phyloP scores from a whole-genome alignment of 2,888 invertebrate species.

The Drepanosiphum platanoidis region DNA sequence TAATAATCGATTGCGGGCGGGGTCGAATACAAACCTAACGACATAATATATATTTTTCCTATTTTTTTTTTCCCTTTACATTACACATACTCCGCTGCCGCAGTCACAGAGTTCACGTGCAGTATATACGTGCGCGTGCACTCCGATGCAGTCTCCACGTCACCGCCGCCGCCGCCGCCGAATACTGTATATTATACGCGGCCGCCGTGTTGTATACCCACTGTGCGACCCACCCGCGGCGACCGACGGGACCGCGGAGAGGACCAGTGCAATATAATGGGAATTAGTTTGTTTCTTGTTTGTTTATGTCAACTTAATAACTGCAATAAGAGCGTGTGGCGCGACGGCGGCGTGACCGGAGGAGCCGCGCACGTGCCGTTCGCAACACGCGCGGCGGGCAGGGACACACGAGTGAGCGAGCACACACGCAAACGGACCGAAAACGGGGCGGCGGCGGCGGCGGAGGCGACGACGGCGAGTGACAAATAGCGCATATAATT shows the following conservation, averaged over 20 bases:
- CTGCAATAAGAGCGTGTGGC: conserved; percentile 54
- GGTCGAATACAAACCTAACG: no score
- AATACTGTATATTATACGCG: no score
- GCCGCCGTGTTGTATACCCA: no score
- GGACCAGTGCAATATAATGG: conserved; percentile 57
- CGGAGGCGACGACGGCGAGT: conserved; percentile 12
- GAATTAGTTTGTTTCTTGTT: conserved; percentile 62
- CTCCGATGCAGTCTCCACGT: background rate
- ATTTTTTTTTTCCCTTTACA: no score
- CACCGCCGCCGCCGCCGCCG: background rate
- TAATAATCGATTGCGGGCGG: no score
- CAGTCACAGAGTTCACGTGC: conserved; percentile 21
- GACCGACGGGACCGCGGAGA: background rate
- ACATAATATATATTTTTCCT: no score
- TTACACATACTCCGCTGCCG: background rate
- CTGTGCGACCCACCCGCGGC: conserved; percentile 4
- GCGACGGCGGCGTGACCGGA: conserved; percentile 31
- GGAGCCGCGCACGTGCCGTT: conserved; percentile 56
- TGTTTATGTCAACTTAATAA: conserved; percentile 62
- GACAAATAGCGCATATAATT: conserved; percentile 46
- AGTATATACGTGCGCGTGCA: no score
- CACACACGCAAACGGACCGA: background rate
- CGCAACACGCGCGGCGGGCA: conserved; percentile 1
- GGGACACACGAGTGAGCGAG: no score
- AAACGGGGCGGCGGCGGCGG: background rate